These are phyloP conservation scores for Sebastes vulpes DNA, from an alignment of 2,797 vertebrate genomes.

Conservation along the genomic window DNA sequence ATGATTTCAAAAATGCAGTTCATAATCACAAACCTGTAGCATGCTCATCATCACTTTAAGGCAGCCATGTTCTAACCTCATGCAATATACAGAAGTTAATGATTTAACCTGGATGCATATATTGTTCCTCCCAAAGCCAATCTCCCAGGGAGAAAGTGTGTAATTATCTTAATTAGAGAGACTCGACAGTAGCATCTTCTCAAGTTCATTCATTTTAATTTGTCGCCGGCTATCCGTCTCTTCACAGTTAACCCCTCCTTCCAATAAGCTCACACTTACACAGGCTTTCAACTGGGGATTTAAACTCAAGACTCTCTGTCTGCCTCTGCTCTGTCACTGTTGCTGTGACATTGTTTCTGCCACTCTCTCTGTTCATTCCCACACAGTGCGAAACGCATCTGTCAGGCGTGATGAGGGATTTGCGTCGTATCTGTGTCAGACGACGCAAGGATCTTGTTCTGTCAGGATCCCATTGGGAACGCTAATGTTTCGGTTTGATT, in stretches of 20 bases:
- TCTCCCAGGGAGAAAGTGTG: slow-evolving; percentile 45
- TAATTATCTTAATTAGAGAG: slow-evolving; percentile 72
- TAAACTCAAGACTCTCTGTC: not conserved
- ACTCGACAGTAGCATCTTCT: slow-evolving; percentile 51
- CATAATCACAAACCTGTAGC: slow-evolving; percentile 50
- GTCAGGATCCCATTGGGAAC: slow-evolving; percentile 41
- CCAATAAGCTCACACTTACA: slow-evolving; percentile 22
- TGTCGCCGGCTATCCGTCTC: slow-evolving; percentile 41
- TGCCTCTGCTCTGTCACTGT: slow-evolving; percentile 6
- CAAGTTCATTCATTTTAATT: slow-evolving; percentile 75
- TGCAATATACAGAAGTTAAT: slow-evolving; percentile 65
- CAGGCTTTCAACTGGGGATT: slow-evolving; percentile 27
- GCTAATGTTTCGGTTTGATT: slow-evolving; percentile 60
- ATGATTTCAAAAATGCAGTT: slow-evolving; percentile 56
- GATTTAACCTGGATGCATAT: slow-evolving; percentile 66
- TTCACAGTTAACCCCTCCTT: slow-evolving; percentile 45
- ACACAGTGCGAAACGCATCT: slow-evolving; percentile 34
- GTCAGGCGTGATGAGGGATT: slow-evolving; percentile 55
- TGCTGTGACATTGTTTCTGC: slow-evolving; percentile 21
- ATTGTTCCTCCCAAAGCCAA: slow-evolving; percentile 46
- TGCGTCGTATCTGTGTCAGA: slow-evolving; percentile 52
- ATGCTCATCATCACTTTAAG: slow-evolving; percentile 29
- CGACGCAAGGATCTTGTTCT: slow-evolving; percentile 50
- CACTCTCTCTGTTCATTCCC: slow-evolving; percentile 22
- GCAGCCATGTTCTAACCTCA: slow-evolving; percentile 45